phyloP scores from a whole-genome alignment of 2,113 vertebrate genomes.

The Hystrix brachyura region DNA sequence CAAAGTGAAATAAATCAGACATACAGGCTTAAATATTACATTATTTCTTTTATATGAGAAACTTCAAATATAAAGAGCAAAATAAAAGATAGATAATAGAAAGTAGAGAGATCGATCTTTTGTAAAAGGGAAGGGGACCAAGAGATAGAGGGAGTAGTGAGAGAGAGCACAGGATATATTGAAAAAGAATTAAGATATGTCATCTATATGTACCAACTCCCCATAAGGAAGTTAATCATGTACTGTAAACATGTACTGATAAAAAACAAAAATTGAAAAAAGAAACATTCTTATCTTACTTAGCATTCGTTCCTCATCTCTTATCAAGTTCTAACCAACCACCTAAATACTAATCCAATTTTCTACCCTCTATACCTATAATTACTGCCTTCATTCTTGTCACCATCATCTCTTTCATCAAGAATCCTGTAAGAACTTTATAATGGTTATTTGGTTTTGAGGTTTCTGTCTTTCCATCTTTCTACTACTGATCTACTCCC shows the following conservation, averaged over 20 bases:
- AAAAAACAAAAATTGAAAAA: not conserved
- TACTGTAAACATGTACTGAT: not conserved
- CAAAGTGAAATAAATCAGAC: too few species aligned
- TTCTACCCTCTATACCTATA: not conserved
- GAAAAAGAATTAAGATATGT: not conserved
- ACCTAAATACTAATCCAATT: not conserved
- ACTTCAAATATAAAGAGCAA: too few species aligned
- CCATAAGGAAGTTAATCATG: not conserved
- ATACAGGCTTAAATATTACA: too few species aligned
- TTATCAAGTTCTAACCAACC: not conserved
- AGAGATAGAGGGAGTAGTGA: not conserved
- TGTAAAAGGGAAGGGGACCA: not conserved
- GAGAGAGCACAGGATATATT: not conserved
- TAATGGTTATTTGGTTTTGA: not conserved
- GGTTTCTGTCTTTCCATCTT: not conserved
- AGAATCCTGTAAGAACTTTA: not conserved
- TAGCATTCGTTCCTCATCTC: not conserved
- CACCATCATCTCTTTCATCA: not conserved
- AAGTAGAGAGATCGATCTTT: too few species aligned
- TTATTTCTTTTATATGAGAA: too few species aligned
- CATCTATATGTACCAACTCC: not conserved
- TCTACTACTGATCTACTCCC: not conserved
- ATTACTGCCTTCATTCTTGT: not conserved
- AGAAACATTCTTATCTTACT: not conserved
- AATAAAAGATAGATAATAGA: too few species aligned